phyloP scores from a whole-genome alignment of 2,797 vertebrate species.

The Epinephelus awoara region DNA sequence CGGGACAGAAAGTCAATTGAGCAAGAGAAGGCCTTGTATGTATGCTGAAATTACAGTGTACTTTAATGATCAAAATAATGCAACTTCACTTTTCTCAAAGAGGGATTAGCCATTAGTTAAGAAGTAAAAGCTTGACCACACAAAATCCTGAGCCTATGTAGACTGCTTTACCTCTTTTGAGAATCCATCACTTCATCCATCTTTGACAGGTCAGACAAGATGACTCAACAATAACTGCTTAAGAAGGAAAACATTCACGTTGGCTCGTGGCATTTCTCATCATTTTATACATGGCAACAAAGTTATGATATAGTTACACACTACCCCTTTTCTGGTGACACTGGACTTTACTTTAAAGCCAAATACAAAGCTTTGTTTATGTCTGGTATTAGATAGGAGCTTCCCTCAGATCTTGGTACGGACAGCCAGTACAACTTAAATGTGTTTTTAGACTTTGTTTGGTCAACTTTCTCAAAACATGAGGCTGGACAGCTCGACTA shows the following conservation, averaged over 20 bases:
- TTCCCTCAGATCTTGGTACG: background rate
- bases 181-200: slow-evolving; percentile 73
- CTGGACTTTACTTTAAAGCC: background rate
- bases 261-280: background rate
- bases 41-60: background rate
- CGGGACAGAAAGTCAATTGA: slow-evolving; percentile 21
- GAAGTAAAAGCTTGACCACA: too few species aligned
- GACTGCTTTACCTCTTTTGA: slow-evolving; percentile 67
- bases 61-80: background rate
- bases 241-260: background rate
- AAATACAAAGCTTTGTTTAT: background rate
- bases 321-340: background rate
- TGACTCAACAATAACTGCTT: slow-evolving; percentile 24
- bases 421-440: background rate
- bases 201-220: slow-evolving; percentile 49
- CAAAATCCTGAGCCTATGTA: background rate
- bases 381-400: background rate
- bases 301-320: background rate
- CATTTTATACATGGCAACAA: background rate
- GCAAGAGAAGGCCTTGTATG: background rate
- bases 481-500: background rate
- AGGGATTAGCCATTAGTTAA: too few species aligned
- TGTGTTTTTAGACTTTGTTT: slow-evolving; percentile 14
- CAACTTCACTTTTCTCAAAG: too few species aligned
- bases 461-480: background rate